Evolutionary conservation across 2,797 vertebrate genomes (phyloP).

Genomic region (Platalea minor): DNA sequence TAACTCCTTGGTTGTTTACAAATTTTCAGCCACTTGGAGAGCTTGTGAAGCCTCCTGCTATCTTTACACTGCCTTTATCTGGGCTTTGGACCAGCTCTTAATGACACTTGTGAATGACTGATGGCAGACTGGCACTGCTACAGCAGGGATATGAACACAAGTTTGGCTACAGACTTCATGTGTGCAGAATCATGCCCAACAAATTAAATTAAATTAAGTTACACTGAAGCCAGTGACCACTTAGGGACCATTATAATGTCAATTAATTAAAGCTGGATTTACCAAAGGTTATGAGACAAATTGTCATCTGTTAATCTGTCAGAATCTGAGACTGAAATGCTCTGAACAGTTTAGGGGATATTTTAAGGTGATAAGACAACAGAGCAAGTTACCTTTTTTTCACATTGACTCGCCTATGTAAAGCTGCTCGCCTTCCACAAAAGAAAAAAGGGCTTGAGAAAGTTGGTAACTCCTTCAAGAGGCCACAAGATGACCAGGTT

Average conservation of each 20-base stretch:
- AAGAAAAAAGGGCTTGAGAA: not conserved
- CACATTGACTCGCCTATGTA: not conserved
- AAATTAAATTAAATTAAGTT: constrained; percentile 39
- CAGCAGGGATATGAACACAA: not conserved
- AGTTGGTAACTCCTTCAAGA: not conserved
- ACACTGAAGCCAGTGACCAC: not conserved
- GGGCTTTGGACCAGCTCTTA: not conserved
- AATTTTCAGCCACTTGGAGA: not conserved
- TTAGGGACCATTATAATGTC: not conserved
- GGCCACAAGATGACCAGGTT: not conserved
- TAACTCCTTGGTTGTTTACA: not conserved
- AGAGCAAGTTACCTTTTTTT: not conserved
- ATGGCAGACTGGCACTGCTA: not conserved
- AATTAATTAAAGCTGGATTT: constrained; percentile 25
- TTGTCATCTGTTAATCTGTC: not conserved
- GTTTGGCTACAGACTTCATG: not conserved
- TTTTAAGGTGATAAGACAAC: not conserved
- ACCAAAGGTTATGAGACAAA: not conserved
- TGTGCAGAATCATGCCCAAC: not conserved
- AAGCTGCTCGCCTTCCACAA: not conserved
- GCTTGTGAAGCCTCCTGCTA: not conserved
- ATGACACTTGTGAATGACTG: not conserved
- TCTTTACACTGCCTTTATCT: not conserved
- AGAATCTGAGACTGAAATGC: not conserved
- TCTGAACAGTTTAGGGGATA: not conserved